Base-by-base conservation (phyloP, 2,113 vertebrate species). In the Bos indicus region DNA sequence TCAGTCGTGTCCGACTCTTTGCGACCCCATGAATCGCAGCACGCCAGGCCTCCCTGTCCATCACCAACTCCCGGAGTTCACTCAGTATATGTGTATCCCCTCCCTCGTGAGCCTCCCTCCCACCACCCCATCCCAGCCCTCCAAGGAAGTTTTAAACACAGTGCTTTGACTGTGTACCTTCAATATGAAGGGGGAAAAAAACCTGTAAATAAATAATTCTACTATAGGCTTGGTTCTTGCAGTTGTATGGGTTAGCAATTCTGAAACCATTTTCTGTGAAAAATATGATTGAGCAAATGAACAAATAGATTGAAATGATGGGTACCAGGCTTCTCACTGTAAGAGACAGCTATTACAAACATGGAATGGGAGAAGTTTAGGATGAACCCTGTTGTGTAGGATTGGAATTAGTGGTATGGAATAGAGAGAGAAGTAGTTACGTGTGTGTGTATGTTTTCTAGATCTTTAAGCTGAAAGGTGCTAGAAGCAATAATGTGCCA, bases 241-340 rank as follows among this genome's bases (percentile, higher is more conserved):
- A 60, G 30, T 36, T 9, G 17, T 23, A 17, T 51, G 16, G 59
- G 28, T 83, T 67, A 54, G 48, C 74, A 59, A 95, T 91, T 93
- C 71, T 57, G 30, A 96, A 97, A 80, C 25, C 33, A 67, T 12
- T 48, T 95, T 95, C 81, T 91, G 33, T 93, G 64, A 91, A 92
- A 95, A 85, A 71, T 43, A 62, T 17, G 17, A 82, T 16, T 81
- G 26, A 88, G 51, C 30, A 88, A 91, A 82, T 85, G 43, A 85
- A 91, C 36, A 96, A 90, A 60, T 56, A 94, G 17, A 87, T 43
- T 90, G 36, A 94, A 89, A 85, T 89, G 59, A 30, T 89, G 17
- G 51, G 28, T 60, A 17, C 36, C 80, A 94, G 59, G 14, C 62
- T n/a, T 80, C 62, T 96, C 95, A 74, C 48, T 78, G 56, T 28